phyloP scores from a whole-genome alignment of 2,113 vertebrate species.

The Epinephelus cyanopodus region DNA sequence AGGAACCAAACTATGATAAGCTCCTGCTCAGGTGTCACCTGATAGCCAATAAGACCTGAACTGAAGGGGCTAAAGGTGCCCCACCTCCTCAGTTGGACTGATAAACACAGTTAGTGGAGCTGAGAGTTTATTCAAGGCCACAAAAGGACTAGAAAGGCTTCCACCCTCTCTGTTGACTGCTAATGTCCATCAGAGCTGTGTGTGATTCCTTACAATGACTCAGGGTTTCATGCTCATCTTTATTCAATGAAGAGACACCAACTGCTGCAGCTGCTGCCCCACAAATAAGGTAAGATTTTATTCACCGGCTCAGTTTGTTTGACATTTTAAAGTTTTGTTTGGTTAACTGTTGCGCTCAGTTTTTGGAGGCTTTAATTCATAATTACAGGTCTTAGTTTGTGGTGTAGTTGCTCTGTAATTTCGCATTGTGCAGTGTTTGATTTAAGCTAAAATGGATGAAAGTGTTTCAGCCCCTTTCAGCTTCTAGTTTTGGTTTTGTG shows the following conservation, averaged over 20 bases:
- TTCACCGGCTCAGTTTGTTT: background rate
- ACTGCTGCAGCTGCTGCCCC: background rate
- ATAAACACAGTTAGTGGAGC: constrained; percentile 21
- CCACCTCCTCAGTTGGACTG: background rate
- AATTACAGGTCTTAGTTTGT: background rate
- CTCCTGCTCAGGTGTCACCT: constrained; percentile 67
- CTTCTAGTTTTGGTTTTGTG: too few relatives aligned
- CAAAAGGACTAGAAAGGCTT: background rate
- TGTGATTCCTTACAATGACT: background rate
- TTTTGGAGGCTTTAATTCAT: background rate
- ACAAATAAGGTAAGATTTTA: constrained; percentile 5
- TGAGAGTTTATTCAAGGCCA: constrained; percentile 23
- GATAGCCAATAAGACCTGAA: constrained; percentile 47
- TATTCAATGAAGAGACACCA: background rate
- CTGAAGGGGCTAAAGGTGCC: background rate
- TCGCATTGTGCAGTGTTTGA: too few relatives aligned
- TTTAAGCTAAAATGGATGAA: background rate
- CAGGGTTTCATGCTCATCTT: background rate
- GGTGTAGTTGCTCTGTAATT: background rate
- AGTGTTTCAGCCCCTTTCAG: background rate
- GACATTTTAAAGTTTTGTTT: background rate
- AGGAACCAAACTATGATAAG: constrained; percentile 46
- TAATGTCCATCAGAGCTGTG: rapidly evolving
- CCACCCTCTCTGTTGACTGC: background rate
- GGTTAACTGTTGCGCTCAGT: background rate